Conservation (phyloP, 2,113 vertebrate genomes). For the Delphinus delphis region DNA sequence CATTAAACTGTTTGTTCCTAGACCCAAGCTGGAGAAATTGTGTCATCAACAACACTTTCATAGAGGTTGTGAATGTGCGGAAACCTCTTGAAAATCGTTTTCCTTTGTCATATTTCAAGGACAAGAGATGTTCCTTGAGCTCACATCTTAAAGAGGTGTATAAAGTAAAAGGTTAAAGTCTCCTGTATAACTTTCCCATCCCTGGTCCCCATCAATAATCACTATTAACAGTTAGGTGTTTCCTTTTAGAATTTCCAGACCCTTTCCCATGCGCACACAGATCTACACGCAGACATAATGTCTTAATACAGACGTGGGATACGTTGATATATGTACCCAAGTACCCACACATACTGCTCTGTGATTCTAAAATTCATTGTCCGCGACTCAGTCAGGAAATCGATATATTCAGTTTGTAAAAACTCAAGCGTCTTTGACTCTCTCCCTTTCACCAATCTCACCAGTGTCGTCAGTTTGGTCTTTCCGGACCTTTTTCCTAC, state of each 20-base stretch:
- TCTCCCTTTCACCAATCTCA: rapidly evolving
- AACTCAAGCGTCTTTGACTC: not conserved
- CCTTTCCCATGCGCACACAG: rapidly evolving
- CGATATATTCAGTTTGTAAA: rapidly evolving
- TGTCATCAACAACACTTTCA: no score
- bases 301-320: no score
- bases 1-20: not conserved
- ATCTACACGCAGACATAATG: rapidly evolving
- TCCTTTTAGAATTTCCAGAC: not conserved
- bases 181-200: rapidly evolving
- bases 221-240: rapidly evolving
- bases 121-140: not conserved
- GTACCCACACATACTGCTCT: rapidly evolving
- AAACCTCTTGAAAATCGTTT: not conserved
- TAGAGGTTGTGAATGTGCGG: not conserved
- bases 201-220: rapidly evolving
- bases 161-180: no score
- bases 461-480: rapidly evolving
- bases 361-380: not conserved
- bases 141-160: rapidly evolving
- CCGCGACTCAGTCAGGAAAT: rapidly evolving
- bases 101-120: not conserved
- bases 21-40: not conserved
- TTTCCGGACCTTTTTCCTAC: not conserved
- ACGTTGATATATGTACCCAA: not conserved